These are phyloP conservation scores for Drosophila seguyi DNA, from an alignment of 1,140 invertebrate genomes.

Conservation along the genomic window DNA sequence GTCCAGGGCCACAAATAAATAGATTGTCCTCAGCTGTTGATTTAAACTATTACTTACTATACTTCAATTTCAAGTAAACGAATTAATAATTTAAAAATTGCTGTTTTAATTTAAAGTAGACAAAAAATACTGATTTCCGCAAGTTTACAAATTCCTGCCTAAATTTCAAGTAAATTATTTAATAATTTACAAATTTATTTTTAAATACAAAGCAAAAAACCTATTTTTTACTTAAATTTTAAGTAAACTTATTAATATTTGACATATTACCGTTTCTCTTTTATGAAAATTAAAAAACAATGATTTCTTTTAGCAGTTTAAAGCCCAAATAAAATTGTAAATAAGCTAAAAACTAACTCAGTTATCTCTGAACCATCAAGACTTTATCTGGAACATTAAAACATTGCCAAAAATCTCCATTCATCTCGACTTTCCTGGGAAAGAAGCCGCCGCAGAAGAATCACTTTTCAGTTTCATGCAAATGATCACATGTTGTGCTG, in stretches of 20 bases:
- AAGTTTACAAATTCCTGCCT: neutral
- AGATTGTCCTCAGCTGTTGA: neutral
- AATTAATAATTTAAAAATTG: too few species aligned
- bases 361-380: neutral
- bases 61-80: neutral
- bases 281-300: neutral
- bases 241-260: too few species aligned
- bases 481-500: constrained; percentile 44
- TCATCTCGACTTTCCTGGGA: constrained; percentile 25
- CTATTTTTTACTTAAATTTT: too few species aligned
- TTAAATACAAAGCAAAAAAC: too few species aligned
- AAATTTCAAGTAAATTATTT: too few species aligned
- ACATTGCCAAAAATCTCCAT: constrained; percentile 24
- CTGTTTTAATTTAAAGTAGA: too few species aligned
- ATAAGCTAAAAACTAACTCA: neutral
- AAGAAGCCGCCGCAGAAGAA: constrained; percentile 15
- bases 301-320: neutral
- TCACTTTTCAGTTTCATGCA: constrained; percentile 21
- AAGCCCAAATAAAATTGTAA: neutral
- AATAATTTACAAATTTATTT: too few species aligned
- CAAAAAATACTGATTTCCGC: too few species aligned
- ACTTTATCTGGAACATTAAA: constrained; percentile 11
- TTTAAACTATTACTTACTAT: constrained; percentile 8
- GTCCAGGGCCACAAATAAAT: constrained; percentile 22
- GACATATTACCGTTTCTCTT: too few species aligned